phyloP scores from a whole-genome alignment of 2,113 vertebrate species.

The Tichodroma muraria region DNA sequence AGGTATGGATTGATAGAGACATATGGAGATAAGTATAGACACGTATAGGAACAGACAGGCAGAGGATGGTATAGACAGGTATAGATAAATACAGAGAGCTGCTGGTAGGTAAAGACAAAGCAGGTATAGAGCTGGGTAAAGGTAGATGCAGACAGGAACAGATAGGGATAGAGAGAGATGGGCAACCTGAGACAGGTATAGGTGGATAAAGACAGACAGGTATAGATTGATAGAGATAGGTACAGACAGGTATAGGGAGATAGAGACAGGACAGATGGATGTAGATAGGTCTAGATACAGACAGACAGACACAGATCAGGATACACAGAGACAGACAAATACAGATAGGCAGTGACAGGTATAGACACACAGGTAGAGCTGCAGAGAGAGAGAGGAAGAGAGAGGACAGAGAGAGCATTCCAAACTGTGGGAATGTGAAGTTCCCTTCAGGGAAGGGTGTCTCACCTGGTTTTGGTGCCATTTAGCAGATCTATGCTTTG shows the following conservation, averaged over 20 bases:
- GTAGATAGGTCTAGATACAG: neutral
- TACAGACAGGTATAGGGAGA: no score
- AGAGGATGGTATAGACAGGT: neutral
- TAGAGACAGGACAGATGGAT: no score
- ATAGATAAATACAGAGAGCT: neutral
- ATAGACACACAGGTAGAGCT: neutral
- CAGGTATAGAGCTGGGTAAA: neutral
- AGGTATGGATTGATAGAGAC: neutral
- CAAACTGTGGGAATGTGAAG: neutral
- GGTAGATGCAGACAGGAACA: neutral
- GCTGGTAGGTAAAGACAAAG: neutral
- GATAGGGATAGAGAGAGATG: neutral
- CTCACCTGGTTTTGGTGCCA: neutral
- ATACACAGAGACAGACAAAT: no score
- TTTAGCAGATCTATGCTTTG: neutral
- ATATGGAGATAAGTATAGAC: fast-evolving
- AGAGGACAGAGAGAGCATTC: neutral
- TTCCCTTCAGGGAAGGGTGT: neutral
- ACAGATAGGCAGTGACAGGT: neutral
- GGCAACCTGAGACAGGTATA: neutral
- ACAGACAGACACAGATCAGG: neutral
- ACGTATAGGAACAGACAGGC: neutral
- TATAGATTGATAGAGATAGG: no score
- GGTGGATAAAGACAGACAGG: neutral
- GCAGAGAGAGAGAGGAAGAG: no score